Evolutionary conservation across 2,888 invertebrate species (phyloP), one percentile per base, ranked within the genome.

Genomic region (Campoletis raptor): DNA sequence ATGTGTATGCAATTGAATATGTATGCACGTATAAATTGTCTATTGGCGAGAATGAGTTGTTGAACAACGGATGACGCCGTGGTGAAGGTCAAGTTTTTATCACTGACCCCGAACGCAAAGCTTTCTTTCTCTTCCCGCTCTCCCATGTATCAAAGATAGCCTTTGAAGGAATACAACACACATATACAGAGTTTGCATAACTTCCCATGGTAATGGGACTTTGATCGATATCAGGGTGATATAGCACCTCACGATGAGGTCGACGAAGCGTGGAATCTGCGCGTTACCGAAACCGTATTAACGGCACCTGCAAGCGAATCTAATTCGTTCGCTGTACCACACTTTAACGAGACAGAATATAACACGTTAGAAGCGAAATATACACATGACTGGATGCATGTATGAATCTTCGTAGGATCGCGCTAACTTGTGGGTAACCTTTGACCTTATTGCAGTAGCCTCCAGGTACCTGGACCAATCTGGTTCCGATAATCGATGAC

Each of bases 221-320:
- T 85, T 87, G 89, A 88, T 88, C 86, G 84, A 86, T 85, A 88
- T 87, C 87, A 83, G 45, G 74, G 61, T 85, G 83, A 87, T 83
- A 85, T 84, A 85, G 83, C 74, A 79, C 77, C 66, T 85, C 70
- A 30, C 81, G 74, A 67, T 66, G 76, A 21, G 81, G 40, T 85
- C 79, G 85, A 88, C 86, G 78, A 88, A 87, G 85, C 89, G 85
- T 87, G 70, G 81, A 89, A 87, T 85, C 87, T 45, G 84, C 86
- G 86, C 73, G 86, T 88, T 87, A 89, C 88, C 85, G 85, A 89
- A 88, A 87, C 87, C 87, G 88, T 88, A 88, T 88, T 89, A 89
- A 89, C 88, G 89, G 89, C 89, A 89, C 89, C 89, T 88, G 85
- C 80, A 70, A 81, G 85, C 86, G 86, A 88, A 88, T 89, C 88